Conservation (phyloP, 1,140 invertebrate species). For the Eumeta japonica region DNA sequence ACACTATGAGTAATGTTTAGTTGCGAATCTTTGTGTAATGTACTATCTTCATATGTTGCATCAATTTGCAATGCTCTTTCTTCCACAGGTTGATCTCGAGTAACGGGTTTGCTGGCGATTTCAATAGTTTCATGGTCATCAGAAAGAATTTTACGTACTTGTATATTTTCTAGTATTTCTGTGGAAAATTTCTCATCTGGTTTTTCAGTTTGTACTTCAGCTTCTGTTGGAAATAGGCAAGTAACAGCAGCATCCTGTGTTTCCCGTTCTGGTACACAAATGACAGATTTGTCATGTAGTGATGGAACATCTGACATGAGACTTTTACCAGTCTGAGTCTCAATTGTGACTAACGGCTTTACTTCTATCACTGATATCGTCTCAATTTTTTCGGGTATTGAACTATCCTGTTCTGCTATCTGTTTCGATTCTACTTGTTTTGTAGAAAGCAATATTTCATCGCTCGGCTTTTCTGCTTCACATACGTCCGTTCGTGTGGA, state of each 20-base stretch:
- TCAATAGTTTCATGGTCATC: conserved; percentile 75
- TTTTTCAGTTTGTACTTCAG: conserved; percentile 61
- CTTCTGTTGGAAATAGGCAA: conserved; percentile 56
- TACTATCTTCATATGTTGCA: conserved; percentile 66
- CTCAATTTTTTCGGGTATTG: not conserved
- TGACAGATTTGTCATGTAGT: conserved; percentile 39
- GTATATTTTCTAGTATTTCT: conserved; percentile 66
- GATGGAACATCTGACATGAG: conserved; percentile 39
- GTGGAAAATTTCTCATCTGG: conserved; percentile 22
- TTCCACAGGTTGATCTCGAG: conserved; percentile 49
- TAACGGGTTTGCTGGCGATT: conserved; percentile 67
- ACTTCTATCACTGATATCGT: not conserved
- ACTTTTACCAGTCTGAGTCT: conserved; percentile 63
- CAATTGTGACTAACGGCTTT: conserved; percentile 32
- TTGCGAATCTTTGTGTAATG: conserved; percentile 57
- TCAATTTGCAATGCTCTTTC: conserved; percentile 66
- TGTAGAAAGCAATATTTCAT: too few species aligned
- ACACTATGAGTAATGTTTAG: conserved; percentile 65
- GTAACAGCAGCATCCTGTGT: conserved; percentile 50
- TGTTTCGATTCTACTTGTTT: too few species aligned
- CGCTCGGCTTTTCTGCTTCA: not conserved
- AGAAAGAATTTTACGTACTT: conserved; percentile 66
- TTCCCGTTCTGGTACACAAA: conserved; percentile 34
- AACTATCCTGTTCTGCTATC: not conserved
- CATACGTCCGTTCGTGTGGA: conserved; percentile 16